These are phyloP conservation scores for Mya arenaria DNA, from an alignment of 1,140 invertebrate species.

Conservation along the genomic window DNA sequence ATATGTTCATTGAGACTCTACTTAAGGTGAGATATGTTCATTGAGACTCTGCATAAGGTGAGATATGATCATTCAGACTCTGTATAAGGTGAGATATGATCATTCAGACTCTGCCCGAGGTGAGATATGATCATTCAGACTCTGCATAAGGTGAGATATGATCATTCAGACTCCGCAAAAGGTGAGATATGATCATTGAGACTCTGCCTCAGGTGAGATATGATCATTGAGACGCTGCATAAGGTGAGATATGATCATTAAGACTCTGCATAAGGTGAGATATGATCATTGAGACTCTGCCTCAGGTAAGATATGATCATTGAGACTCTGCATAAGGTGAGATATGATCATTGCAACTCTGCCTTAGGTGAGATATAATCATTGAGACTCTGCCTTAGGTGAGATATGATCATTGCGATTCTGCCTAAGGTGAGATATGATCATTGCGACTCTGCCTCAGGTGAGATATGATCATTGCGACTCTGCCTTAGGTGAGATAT, in stretches of 20 bases:
- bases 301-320: slow-evolving; percentile 13
- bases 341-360: not conserved
- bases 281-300: not conserved
- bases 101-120: not conserved
- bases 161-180: not conserved
- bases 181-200: not conserved
- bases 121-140: not conserved
- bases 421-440: slow-evolving; percentile 14
- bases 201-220: not conserved
- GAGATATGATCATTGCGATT: not conserved
- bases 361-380: slow-evolving; percentile 9
- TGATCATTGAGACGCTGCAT: not conserved
- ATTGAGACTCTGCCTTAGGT: not conserved
- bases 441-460: not conserved
- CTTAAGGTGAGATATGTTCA: not conserved
- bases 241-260: slow-evolving; percentile 93
- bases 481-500: slow-evolving; percentile 86
- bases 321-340: not conserved
- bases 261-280: slow-evolving; percentile 95
- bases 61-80: not conserved
- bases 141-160: not conserved
- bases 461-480: not conserved
- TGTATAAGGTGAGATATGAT: not conserved
- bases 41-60: not conserved
- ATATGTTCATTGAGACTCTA: not conserved